Evolutionary conservation across 2,888 invertebrate genomes (phyloP), one percentile per base, ranked within the genome.

Genomic region (Gerris lacustris): DNA sequence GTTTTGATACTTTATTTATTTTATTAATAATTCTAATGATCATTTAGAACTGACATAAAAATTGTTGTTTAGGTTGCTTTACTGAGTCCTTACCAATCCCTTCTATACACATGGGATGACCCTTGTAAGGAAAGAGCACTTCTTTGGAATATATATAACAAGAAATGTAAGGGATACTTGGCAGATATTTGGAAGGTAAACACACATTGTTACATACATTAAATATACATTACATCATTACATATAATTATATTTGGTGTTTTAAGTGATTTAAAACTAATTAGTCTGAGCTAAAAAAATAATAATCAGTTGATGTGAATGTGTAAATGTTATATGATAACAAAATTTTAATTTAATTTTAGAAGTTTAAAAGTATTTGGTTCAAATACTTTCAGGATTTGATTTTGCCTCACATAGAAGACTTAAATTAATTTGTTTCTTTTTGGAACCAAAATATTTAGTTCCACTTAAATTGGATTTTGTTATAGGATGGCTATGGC

Each of bases 41-140:
- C 15, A 55, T 11, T 4, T 11, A 11, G 55, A 55, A 55, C 15
- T 9, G 15, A 15, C 15, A 11, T 55, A 11, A 55, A 7, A 15
- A 15, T 11, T 15, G 15, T 55, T 11, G 9, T 64, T 9, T 85
- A 87, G 80, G 91, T 90, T 67, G 90, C 90, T 0, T 80, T 92
- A 44, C 80, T 92, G 67, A 90, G 88, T 76, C 90, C 92, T 0
- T 87, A 86, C 76, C 87, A 91, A 79, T 87, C 88, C 9, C 82
- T 91, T 77, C 79, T 92, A 55, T 92, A 91, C 78, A 92, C 92
- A 0, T 93, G 92, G 92, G 92, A 92, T 77, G 91, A 93, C 79
- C 92, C 92, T 0, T 86, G 86, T 0, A 86, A 87, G 70, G 86
- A 88, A 15, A 82, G 91, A 73, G 85, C 85, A 69, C 82, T 93